These are phyloP conservation scores for Hestina assimilis DNA, from an alignment of 1,140 invertebrate genomes.

Conservation along the genomic window DNA sequence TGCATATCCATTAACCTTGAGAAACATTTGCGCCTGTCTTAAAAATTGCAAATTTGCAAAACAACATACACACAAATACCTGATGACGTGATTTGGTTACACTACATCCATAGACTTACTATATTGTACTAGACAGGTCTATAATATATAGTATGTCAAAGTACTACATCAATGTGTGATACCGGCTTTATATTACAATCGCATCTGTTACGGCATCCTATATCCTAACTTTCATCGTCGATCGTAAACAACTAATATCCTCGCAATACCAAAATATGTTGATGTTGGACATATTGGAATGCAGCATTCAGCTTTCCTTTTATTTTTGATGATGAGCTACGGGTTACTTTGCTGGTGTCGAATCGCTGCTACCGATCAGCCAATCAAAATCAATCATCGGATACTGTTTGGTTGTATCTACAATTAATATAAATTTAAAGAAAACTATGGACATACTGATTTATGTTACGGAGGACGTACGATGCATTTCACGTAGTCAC, in stretches of 20 bases:
- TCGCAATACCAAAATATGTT: slow-evolving; percentile 53
- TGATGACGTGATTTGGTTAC: no score
- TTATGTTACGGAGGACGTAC: slow-evolving; percentile 4
- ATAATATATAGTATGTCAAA: no score
- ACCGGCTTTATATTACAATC: background rate
- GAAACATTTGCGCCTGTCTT: no score
- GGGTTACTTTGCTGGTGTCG: slow-evolving; percentile 58
- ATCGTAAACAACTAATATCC: slow-evolving; percentile 38
- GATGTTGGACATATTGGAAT: slow-evolving; percentile 34
- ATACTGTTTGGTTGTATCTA: slow-evolving; percentile 77
- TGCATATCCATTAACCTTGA: no score
- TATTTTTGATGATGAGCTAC: slow-evolving; percentile 45
- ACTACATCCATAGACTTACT: no score
- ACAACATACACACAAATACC: no score
- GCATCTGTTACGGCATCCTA: slow-evolving; percentile 10
- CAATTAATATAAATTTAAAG: slow-evolving; percentile 73
- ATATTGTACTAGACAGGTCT: no score
- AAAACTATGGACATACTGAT: slow-evolving; percentile 35
- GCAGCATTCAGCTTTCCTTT: slow-evolving; percentile 40
- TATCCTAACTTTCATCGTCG: slow-evolving; percentile 18
- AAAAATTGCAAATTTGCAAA: no score
- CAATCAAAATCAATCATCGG: slow-evolving; percentile 78
- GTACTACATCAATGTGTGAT: no score
- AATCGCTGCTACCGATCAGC: slow-evolving; percentile 72
- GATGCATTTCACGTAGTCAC: slow-evolving; percentile 3